phyloP scores from a whole-genome alignment of 2,797 vertebrate species.

The Acrossocheilus wenchowensis region DNA sequence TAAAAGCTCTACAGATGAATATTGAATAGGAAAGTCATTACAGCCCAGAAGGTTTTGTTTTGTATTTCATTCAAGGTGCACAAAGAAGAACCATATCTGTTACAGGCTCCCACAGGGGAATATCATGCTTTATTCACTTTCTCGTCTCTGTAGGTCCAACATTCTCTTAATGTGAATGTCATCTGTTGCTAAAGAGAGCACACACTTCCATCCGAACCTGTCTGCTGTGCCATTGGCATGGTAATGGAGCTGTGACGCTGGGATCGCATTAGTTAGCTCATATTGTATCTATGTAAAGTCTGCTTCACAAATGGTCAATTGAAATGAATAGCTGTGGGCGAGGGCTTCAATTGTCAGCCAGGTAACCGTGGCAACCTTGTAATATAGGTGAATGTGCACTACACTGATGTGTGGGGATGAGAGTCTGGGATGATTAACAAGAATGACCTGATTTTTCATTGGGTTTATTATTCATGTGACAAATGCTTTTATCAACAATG shows the following conservation, averaged over 20 bases:
- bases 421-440: slow-evolving; percentile 20
- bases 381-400: slow-evolving; percentile 32
- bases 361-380: slow-evolving; percentile 48
- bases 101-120: slow-evolving; percentile 53
- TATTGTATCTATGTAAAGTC: slow-evolving; percentile 55
- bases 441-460: slow-evolving; percentile 28
- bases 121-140: slow-evolving; percentile 31
- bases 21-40: slow-evolving; percentile 46
- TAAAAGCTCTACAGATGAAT: slow-evolving; percentile 45
- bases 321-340: slow-evolving; percentile 42
- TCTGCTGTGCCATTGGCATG: slow-evolving; percentile 39
- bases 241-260: slow-evolving; percentile 51
- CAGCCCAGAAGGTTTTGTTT: slow-evolving; percentile 50
- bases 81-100: slow-evolving; percentile 51
- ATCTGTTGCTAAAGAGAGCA: slow-evolving; percentile 24
- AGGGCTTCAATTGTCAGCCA: slow-evolving; percentile 32
- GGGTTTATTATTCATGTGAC: neutral
- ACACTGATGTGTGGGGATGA: slow-evolving; percentile 14
- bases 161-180: slow-evolving; percentile 46
- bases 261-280: slow-evolving; percentile 48
- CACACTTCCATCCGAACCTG: neutral
- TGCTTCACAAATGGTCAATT: slow-evolving; percentile 33
- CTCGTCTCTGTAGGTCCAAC: slow-evolving; percentile 27
- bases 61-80: slow-evolving; percentile 34
- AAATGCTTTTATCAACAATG: slow-evolving; percentile 1